Evolutionary conservation across 2,113 vertebrate species (phyloP), one percentile per base, ranked within the genome.

Genomic region (Calypte anna): DNA sequence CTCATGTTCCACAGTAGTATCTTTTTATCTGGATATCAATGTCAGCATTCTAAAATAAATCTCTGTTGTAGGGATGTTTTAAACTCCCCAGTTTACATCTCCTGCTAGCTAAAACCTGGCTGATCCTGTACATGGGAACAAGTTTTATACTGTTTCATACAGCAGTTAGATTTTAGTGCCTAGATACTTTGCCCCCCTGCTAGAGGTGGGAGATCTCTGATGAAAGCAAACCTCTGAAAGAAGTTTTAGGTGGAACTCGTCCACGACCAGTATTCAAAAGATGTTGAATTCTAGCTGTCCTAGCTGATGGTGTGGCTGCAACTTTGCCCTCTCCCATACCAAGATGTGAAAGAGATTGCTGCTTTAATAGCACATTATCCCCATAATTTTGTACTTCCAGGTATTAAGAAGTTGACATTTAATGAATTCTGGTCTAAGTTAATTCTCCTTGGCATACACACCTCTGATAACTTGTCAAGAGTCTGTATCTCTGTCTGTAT

Each of bases 31-130:
- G 50, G 31, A 10, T 51, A 91, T 79, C 81, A 68, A 0, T 4
- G 3, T 72, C 54, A 53, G 51, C 53, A 54, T 24, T 50, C 38
- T 40, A 67, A 82, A 67, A 87, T 33, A 89, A 95, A 82, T 58
- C 30, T 79, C 30, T 66, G 44, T 43, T 82, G 59, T 33, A 85
- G 9, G 30, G 27, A 62, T 27, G 20, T 66, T 87, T 95, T 55
- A 62, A 92, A 85, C 17, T 73, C 58, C 54, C 14, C 22, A 69
- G 36, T 69, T 92, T 73, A 91, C 85, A 84, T 33, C 93, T 28
- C 28, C 30, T 69, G 7, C 58, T 31, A 75, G 57, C 23, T 74
- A 74, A 92, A 92, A 86, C 7, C 17, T 82, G 33, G 9, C 44
- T 84, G 75, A 75, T 43, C 40, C 33, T 46, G 40, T 57, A 54